Evolutionary conservation across 2,113 vertebrate species (phyloP).

Genomic region (Rhea pennata): DNA sequence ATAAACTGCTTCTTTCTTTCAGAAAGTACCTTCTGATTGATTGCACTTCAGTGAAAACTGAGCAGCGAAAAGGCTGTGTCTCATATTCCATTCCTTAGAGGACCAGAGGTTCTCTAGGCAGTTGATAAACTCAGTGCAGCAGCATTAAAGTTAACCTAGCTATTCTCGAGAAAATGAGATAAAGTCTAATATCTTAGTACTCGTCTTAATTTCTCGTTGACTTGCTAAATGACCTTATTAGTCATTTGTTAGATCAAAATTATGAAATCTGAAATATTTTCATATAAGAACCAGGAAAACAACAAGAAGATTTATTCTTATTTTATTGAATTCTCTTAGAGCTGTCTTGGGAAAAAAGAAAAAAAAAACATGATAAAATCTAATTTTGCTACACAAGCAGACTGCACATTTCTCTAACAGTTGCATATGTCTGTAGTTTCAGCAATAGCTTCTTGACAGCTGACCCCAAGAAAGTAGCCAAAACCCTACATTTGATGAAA

Average conservation of each 20-base stretch:
- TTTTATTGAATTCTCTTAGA: background rate
- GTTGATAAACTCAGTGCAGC: background rate
- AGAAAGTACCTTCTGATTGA: slow-evolving; percentile 33
- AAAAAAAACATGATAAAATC: background rate
- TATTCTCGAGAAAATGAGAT: background rate
- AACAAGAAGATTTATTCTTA: background rate
- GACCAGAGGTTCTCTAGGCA: background rate
- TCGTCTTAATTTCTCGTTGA: background rate
- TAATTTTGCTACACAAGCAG: background rate
- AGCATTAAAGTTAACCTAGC: background rate
- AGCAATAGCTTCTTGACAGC: background rate
- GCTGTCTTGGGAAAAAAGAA: background rate
- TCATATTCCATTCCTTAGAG: background rate
- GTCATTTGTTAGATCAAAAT: background rate
- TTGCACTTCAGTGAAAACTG: background rate
- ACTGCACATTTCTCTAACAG: background rate
- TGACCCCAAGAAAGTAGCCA: background rate
- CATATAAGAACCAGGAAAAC: background rate
- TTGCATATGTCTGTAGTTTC: background rate
- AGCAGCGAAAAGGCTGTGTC: background rate
- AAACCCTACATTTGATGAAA: background rate
- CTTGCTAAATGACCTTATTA: background rate
- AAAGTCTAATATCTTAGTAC: background rate
- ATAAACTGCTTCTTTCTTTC: slow-evolving; percentile 25
- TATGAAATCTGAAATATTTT: background rate